Evolutionary conservation across 2,888 invertebrate species (phyloP).

Genomic region (Pristionchus mayeri): DNA sequence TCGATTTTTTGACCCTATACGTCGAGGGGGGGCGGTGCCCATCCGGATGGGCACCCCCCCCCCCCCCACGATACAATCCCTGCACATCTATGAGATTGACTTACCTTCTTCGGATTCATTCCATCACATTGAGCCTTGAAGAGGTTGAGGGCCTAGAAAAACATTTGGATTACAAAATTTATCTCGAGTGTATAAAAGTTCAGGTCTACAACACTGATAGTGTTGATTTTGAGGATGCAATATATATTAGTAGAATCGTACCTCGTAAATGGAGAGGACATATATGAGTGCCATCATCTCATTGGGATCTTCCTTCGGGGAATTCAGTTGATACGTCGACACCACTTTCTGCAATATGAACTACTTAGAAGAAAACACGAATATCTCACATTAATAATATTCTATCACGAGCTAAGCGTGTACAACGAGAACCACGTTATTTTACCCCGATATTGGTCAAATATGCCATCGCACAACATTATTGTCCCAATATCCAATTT

Average conservation of each 20-base stretch:
- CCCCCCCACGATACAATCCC: too few relatives aligned
- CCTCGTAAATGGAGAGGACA: not conserved
- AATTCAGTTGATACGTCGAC: not conserved
- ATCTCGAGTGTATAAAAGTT: too few relatives aligned
- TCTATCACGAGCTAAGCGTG: too few relatives aligned
- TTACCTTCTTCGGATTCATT: not conserved
- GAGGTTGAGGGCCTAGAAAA: slow-evolving; percentile 5
- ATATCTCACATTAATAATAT: too few relatives aligned
- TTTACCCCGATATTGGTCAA: too few relatives aligned
- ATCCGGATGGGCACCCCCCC: too few relatives aligned
- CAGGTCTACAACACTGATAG: too few relatives aligned
- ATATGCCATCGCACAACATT: too few relatives aligned
- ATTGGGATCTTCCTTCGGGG: not conserved
- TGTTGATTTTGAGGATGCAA: not conserved
- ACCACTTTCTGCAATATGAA: not conserved
- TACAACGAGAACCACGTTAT: too few relatives aligned
- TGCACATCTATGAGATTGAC: not conserved
- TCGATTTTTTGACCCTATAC: too few relatives aligned
- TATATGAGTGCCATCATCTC: not conserved
- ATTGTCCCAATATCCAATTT: not conserved
- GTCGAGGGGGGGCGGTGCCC: too few relatives aligned
- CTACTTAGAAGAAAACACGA: not conserved
- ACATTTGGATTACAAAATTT: not conserved
- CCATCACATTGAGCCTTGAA: not conserved
- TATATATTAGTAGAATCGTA: not conserved